Evolutionary conservation across 1,140 invertebrate genomes (phyloP), one percentile per base, ranked within the genome.

Genomic region (Sitobion miscanthi): DNA sequence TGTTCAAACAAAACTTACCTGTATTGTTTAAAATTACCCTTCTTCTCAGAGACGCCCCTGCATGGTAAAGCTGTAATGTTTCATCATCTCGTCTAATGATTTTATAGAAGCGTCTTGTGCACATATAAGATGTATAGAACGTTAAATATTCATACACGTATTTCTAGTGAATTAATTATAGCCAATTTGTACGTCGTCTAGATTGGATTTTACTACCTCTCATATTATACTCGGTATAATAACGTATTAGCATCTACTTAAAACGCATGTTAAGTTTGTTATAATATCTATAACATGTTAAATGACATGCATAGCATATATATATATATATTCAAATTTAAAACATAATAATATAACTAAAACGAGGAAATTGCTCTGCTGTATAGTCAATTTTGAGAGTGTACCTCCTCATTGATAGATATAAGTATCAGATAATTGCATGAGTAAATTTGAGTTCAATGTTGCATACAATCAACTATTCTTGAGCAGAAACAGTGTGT

Each of bases 141-240:
- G 14, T 77, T n/a, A n/a, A 77, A n/a, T 77, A 77, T 77, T 77
- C 62, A 77, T 23, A 35, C 30, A 77, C 14, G 14, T 30, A 77
- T n/a, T 77, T 77, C 30, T 6, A 77, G n/a, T 77, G 62, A 77
- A 77, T 77, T 77, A 77, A 77, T 77, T 77, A 77, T 77, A 77
- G 62, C 14, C 30, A 77, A 77, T 77, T 77, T 35, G 62, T 77
- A 77, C 17, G 62, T 35, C 62, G 14, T 77, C 30, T 77, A 77
- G 30, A 77, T 77, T 77, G 62, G 62, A 77, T 77, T 77, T 77
- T 77, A 77, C n/a, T n/a, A 77, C n/a, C 62, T n/a, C 62, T 35
- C 62, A n/a, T 20, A 30, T 11, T 20, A 30, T 11, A n/a, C 30
- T 69, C 30, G 11, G 62, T 69, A 69, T 69, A 69, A n/a, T 77